Conservation (phyloP, 2,113 vertebrate species). For the Egretta garzetta region DNA sequence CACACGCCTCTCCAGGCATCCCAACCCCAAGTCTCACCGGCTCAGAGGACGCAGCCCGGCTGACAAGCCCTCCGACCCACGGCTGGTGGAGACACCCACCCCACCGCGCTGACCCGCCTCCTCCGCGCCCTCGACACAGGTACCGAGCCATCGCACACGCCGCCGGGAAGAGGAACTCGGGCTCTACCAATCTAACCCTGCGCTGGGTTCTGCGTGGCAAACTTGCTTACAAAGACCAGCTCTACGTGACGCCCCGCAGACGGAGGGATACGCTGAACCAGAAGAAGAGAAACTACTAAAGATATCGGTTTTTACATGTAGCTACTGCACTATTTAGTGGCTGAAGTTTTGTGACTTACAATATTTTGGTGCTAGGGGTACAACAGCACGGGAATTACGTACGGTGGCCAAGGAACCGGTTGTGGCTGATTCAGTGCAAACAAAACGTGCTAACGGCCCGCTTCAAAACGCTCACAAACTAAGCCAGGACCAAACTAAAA, state of each 20-base stretch:
- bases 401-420: neutral
- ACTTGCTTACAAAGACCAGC: neutral
- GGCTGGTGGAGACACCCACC: neutral
- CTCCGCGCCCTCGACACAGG: fast-evolving
- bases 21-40: neutral
- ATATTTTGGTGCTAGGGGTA: neutral
- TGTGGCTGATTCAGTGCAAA: neutral
- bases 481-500: neutral
- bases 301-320: neutral
- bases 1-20: neutral
- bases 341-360: neutral
- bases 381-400: fast-evolving
- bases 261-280: neutral
- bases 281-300: neutral
- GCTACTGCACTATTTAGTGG: neutral
- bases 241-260: neutral
- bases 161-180: fast-evolving
- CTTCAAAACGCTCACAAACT: neutral
- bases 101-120: fast-evolving
- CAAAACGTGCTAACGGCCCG: fast-evolving
- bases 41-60: neutral
- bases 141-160: fast-evolving
- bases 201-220: neutral
- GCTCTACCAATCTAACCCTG: neutral
- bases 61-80: neutral